A percentile compares a stretch with the other conserved stretches of the same genome.
Evolutionary conservation across 2,797 vertebrate genomes (phyloP).

Genomic region (Helicolenus hilgendorfi): DNA sequence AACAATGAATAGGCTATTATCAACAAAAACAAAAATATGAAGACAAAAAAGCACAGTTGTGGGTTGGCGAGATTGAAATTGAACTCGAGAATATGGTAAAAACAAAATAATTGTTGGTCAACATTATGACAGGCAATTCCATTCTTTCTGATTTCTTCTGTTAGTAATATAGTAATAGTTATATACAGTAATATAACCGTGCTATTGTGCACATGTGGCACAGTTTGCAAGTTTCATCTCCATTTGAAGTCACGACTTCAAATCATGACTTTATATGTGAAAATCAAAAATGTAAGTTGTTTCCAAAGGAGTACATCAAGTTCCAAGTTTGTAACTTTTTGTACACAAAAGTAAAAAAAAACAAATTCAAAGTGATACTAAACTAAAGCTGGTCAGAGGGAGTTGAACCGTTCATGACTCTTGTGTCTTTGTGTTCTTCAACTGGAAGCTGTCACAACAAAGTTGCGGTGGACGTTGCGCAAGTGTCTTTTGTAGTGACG

Average conservation of each 20-base stretch:
- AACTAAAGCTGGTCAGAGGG: background rate
- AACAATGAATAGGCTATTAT: background rate
- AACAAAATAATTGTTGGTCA: background rate
- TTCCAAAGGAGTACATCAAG: background rate
- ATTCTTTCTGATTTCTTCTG: background rate
- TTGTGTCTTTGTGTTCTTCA: conserved; percentile 8
- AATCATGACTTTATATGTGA: background rate
- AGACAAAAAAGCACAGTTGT: background rate
- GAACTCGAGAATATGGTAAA: background rate
- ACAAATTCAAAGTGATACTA: background rate
- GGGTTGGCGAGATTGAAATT: background rate
- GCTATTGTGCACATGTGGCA: background rate
- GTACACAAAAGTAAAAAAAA: background rate
- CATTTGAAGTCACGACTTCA: background rate
- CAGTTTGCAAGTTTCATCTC: background rate
- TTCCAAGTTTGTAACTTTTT: background rate
- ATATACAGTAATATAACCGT: background rate
- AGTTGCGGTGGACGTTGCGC: conserved; percentile 21
- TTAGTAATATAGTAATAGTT: background rate
- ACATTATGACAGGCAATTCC: background rate
- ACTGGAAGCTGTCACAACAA: conserved; percentile 64
- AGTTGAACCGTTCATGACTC: background rate
- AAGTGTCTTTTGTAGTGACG: conserved; percentile 14
- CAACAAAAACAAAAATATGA: background rate
- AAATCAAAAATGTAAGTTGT: background rate